A percentile compares a stretch with the other conserved stretches of the same genome.
These are phyloP conservation scores for Cottus gobio DNA, from an alignment of 2,113 vertebrate species.

Conservation along the genomic window DNA sequence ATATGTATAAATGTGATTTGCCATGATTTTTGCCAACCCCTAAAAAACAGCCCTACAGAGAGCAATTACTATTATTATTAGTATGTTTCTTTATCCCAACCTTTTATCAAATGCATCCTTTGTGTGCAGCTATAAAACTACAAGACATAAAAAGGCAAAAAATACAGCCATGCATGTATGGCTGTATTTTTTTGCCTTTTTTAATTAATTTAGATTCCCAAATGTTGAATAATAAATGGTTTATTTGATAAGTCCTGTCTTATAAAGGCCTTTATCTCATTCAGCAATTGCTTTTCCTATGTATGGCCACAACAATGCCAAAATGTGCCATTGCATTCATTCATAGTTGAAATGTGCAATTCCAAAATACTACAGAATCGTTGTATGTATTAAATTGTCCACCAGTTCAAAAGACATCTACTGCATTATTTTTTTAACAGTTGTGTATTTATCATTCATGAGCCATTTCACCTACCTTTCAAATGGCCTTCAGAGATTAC, in stretches of 20 bases:
- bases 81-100: neutral
- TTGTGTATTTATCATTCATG: constrained; percentile 59
- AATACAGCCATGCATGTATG: too few relatives aligned
- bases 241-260: constrained; percentile 12
- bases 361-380: neutral
- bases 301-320: neutral
- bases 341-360: neutral
- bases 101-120: neutral
- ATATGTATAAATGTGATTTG: too few relatives aligned
- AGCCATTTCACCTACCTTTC: constrained; percentile 47
- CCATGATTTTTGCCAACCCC: neutral
- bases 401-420: constrained; percentile 30
- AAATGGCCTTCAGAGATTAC: constrained; percentile 60
- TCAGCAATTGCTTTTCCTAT: neutral
- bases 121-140: neutral
- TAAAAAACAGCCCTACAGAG: neutral
- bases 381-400: constrained; percentile 15
- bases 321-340: neutral
- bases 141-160: too few relatives aligned
- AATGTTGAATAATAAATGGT: neutral
- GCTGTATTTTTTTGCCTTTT: neutral
- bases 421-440: constrained; percentile 34
- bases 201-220: neutral
- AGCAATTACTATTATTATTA: too few relatives aligned
- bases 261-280: neutral